Base-by-base conservation (phyloP, 2,888 invertebrate genomes). In the Spilosoma lubricipeda region DNA sequence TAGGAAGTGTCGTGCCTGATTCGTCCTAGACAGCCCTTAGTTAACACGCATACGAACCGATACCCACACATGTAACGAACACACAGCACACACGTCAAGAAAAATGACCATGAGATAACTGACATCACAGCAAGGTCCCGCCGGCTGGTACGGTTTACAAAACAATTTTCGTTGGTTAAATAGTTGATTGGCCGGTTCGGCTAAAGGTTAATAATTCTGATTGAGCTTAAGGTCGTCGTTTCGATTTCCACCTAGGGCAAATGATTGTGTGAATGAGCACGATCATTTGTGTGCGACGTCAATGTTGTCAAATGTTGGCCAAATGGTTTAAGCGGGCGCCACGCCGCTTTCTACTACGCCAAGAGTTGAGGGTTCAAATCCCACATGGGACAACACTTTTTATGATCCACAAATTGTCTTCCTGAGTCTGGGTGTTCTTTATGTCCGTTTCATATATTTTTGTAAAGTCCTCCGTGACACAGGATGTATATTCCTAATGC, bases 61-160 rank as follows among this genome's bases (percentile, higher is more conserved):
- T 63, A 81, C 69, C 64, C 72, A 84, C 74, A 81, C 83, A 71
- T 78, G 74, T 75, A 79, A 80, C 64, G 77, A 70, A 80, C 73
- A 72, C 65, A 70, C 77, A 69, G 73, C 83, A 82, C 88, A 85
- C 85, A 81, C 74, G 78, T 68, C 56, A 71, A 87, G 82, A 85
- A 88, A 88, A 86, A 89, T 87, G 94, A 89, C 94, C 94, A 89
- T 95, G 95, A 95, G 94, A 94, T 94, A 94, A 92, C 94, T 93
- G 92, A 93, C 94, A 93, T 93, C 93, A 93, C 91, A 90, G 88
- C 94, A 94, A 95, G 95, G 95, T 93, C 93, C 90, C 90, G 82
- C 83, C 85, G 77, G 80, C 76, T 76, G 63, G 92, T 93, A 95
- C 84, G 64, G 93, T 86, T 83, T 84, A 89, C 89, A 91, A 77